Evolutionary conservation across 2,797 vertebrate species (phyloP).

Genomic region (Fratercula arctica): DNA sequence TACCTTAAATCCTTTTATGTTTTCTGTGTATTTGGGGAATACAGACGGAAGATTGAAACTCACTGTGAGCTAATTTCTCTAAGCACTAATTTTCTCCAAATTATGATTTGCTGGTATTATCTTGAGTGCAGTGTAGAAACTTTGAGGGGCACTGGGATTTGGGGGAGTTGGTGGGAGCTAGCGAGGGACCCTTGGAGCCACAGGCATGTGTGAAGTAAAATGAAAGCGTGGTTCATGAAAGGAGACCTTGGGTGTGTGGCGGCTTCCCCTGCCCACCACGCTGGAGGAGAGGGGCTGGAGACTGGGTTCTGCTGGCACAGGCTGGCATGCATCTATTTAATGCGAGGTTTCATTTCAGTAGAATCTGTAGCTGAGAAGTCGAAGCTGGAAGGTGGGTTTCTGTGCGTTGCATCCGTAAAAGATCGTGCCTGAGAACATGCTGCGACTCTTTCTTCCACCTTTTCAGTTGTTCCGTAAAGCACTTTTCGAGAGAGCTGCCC

Average conservation of each 20-base stretch:
- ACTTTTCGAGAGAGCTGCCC: background rate
- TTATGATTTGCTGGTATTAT: background rate
- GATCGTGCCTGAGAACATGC: background rate
- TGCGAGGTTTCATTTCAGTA: background rate
- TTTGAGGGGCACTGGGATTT: background rate
- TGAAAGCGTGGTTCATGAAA: background rate
- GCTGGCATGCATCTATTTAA: background rate
- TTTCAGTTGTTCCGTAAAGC: background rate
- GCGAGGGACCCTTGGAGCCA: background rate
- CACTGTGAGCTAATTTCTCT: background rate
- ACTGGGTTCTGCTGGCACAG: background rate
- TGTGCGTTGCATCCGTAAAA: background rate
- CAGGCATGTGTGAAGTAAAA: background rate
- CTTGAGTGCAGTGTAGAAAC: background rate
- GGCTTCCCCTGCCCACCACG: background rate
- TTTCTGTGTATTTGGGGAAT: slow-evolving; percentile 26
- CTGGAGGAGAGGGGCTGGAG: background rate
- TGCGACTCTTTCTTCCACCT: background rate
- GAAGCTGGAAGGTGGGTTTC: background rate
- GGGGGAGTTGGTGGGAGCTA: background rate
- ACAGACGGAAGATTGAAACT: slow-evolving; percentile 3
- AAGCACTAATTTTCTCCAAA: background rate
- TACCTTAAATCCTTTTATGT: slow-evolving; percentile 4
- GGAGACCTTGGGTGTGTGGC: background rate
- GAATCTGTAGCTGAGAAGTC: background rate